Base-by-base conservation (phyloP, 2,888 invertebrate species). In the Chrysomela aeneicollis region DNA sequence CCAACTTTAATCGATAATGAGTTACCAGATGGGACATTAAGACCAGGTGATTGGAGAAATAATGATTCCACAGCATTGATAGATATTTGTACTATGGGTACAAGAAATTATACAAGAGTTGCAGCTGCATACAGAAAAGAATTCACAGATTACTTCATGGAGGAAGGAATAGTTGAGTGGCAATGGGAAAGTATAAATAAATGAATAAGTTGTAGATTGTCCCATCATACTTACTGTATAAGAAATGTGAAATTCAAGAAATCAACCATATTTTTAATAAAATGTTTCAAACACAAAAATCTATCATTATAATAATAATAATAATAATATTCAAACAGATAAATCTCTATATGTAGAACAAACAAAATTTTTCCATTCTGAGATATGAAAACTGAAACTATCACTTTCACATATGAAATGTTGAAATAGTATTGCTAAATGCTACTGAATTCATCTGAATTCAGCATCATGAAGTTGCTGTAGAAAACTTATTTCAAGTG, bases 401-500 rank as follows among this genome's bases (percentile, higher is more conserved):
- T n/a, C n/a, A n/a, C n/a, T n/a, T n/a, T n/a, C n/a, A n/a, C n/a
- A n/a, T n/a, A n/a, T n/a, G n/a, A n/a, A n/a, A n/a, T n/a, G n/a
- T n/a, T n/a, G n/a, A n/a, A n/a, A n/a, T n/a, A n/a, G n/a, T n/a
- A n/a, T n/a, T n/a, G n/a, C n/a, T n/a, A n/a, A n/a, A n/a, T n/a
- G n/a, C n/a, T n/a, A n/a, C 4, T 49, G 49, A 49, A 18, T 18
- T 18, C 19, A 17, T 10, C 47, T 18, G 10, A 49, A 18, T 18
- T 49, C 49, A 17, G 49, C 19, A 49, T 49, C 49, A 49, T 49
- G 18, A 49, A 49, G 18, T 18, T 49, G 49, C 18, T 49, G 49
- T 49, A 18, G 18, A 49, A 49, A 49, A 49, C 49, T 2, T 1
- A 49, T 6, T 49, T 19, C 49, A 1, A 49, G 49, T 18, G 15